Base-by-base conservation (phyloP, 1,140 invertebrate species). In the Amyelois transitella region DNA sequence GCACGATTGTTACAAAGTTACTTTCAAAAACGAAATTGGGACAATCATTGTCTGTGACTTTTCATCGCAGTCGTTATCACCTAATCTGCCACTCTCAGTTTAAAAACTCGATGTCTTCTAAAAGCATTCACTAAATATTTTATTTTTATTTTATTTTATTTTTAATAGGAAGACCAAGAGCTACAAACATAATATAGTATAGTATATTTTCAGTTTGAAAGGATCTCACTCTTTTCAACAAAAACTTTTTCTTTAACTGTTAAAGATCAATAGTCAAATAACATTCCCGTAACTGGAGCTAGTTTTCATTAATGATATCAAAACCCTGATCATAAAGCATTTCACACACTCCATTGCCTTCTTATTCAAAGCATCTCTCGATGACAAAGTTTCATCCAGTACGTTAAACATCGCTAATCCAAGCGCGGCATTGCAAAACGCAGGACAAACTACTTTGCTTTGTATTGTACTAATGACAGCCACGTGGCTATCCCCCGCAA, bases 401-500 rank as follows among this genome's bases (percentile, higher is more conserved):
- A 76, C 74, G 68, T 75, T 81, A 81, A 81, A 72, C 77, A 76
- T 75, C 70, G 71, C 70, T 81, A 86, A 79, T 84, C 81, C 76
- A 65, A 73, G 77, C 80, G 69, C 75, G 77, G 74, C 76, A 77
- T 77, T 78, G 81, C 78, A 84, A 79, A 86, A 83, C 79, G 71
- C 75, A 84, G 81, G 74, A 79, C 73, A 84, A 84, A 86, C 82
- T 82, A 77, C 70, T 75, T 70, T 69, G 76, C 84, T 87, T 87
- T 85, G 81, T 85, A 64, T 74, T 72, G 72, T 71, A 74, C 78
- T 85, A 88, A 86, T 85, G 80, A 86, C 80, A 73, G 85, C 78
- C 85, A 88, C 85, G 85, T 88, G 85, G 78, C 82, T 60, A 71
- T 76, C 81, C 80, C 85, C 85, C 77, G 82, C 82, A 88, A 68